Evolutionary conservation across 1,140 invertebrate genomes (phyloP), one percentile per base, ranked within the genome.

Genomic region (Anastrepha ludens): DNA sequence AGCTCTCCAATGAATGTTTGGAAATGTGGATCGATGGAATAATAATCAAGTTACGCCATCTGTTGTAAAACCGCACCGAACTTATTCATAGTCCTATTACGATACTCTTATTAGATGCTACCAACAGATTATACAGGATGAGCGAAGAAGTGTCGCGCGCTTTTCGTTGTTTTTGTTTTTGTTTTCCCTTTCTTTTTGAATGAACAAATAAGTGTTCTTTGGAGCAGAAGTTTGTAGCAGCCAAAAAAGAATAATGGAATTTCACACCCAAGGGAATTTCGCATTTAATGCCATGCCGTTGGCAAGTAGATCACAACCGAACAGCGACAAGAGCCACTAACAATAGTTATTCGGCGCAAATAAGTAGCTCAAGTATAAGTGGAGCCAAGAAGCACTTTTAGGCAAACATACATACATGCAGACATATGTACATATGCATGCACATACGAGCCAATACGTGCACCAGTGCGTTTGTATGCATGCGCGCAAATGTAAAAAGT

Each of bases 191-290:
- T 58, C 17, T 17, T 17, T 55, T 74, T 47, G 47, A n/a, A 39
- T 20, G 8, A 55, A n/a, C 44, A n/a, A 1, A 81, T 50, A 29
- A 81, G 41, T 4, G 15, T 44, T 70, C 44, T 44, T 39, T 70
- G 41, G 60, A 62, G 60, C 60, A 62, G 17, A 62, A 62, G 15
- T 62, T 3, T 5, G 60, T 62, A 29, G 67, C 41, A 70, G 9
- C 29, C 41, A 11, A 17, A 70, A 85, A 59, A 58, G 29, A 64
- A 87, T 87, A 87, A 87, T 87, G 67, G 86, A 87, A 87, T 67
- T 67, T 67, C 17, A 50, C 86, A 87, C 86, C 62, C 86, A 87
- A 47, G 86, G 86, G 86, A 87, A 87, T 87, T 55, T 86, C 85
- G 55, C 59, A 41, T 81, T 55, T 81, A 81, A 81, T 55, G 74